Evolutionary conservation across 2,113 vertebrate genomes (phyloP).

Genomic region (Pterocles burchelli): DNA sequence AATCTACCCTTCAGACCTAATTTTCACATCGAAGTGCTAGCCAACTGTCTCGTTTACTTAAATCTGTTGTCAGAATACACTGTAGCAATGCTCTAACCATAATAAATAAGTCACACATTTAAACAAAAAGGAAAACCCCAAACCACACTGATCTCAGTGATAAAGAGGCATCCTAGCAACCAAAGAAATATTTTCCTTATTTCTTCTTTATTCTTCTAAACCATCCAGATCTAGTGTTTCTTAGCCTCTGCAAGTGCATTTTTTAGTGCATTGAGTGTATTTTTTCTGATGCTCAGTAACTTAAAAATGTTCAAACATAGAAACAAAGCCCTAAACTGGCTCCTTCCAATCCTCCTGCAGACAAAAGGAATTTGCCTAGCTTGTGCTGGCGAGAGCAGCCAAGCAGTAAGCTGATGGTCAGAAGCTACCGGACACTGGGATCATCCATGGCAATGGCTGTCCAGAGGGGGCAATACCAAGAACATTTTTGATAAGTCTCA

Average conservation of each 20-base stretch:
- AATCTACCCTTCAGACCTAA: not conserved
- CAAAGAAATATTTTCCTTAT: not conserved
- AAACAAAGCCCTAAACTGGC: slow-evolving; percentile 20
- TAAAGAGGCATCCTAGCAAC: slow-evolving; percentile 31
- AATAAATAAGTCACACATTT: not conserved
- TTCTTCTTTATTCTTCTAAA: slow-evolving; percentile 27
- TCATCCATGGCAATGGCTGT: not conserved
- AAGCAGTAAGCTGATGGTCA: not conserved
- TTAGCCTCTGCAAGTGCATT: not conserved
- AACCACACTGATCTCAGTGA: not conserved
- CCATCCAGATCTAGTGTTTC: not conserved
- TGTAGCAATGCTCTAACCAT: not conserved
- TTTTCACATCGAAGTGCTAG: not conserved
- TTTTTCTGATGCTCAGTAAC: not conserved
- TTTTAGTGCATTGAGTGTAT: not conserved
- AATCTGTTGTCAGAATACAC: not conserved
- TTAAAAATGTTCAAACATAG: not conserved
- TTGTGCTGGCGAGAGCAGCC: not conserved
- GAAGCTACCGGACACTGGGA: not conserved
- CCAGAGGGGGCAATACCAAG: not conserved
- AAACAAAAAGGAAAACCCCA: not conserved
- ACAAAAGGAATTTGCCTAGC: slow-evolving; percentile 31
- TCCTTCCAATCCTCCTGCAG: not conserved
- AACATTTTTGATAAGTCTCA: not conserved
- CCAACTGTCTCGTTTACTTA: not conserved